Base-by-base conservation (phyloP, 2,888 invertebrate genomes). In the Tiliacea aurago region DNA sequence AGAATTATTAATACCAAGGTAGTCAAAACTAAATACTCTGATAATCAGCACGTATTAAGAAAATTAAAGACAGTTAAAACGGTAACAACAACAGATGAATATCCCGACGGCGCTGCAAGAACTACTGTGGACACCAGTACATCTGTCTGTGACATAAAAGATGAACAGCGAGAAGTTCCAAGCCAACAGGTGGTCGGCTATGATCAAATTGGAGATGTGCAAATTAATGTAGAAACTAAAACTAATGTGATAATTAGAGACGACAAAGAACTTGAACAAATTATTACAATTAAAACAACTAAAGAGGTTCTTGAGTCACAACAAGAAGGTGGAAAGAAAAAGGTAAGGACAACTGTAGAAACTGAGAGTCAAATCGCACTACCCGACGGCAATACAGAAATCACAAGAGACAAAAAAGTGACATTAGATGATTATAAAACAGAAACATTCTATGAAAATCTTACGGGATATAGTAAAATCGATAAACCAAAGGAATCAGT, bases 391-490 rank as follows among this genome's bases (percentile, higher is more conserved):
- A 89, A 90, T 11, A 92, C 90, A 41, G 95, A 96, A 92, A 89
- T 95, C 2, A 92, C 94, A 9, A 96, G 94, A 86, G 95, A 96
- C 80, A 89, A 95, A 0, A 95, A 93, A 91, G 92, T 96, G 45
- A 94, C 94, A 4, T 84, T 96, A 20, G 90, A 93, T 67, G 95
- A 96, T 84, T 93, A 91, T 79, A 90, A 90, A 49, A 84, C 87
- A 23, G 93, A 95, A 79, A 83, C 89, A 10, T 86, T 94, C 76
- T 93, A 93, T 66, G 94, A 95, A 83, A 93, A 93, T 82, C 88
- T 95, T 75, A 87, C 84, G 66, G 94, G 93, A 3, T 95, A 89
- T 76, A 83, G 73, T 55, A 86, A 86, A 85, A 73, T 94, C 11
- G 94, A 92, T 28, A 88, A 92, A 77, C 92, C 95, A 47, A 88